These are phyloP conservation scores for Heliconius hewitsoni DNA, from an alignment of 1,140 invertebrate species.

Conservation along the genomic window DNA sequence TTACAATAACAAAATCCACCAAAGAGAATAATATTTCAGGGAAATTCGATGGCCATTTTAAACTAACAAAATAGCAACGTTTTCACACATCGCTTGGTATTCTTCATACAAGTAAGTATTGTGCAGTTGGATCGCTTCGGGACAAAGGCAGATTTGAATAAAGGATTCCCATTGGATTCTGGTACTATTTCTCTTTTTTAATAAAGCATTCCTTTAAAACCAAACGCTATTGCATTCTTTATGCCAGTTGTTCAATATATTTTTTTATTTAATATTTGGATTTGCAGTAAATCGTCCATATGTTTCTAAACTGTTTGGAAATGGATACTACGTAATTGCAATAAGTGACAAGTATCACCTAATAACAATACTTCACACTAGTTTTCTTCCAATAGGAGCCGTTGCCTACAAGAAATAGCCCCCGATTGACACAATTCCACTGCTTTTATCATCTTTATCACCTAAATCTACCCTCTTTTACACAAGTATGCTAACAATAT, in stretches of 20 bases:
- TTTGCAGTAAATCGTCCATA: not conserved
- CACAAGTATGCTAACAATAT: fast-evolving
- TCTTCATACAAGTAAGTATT: slow-evolving; percentile 20
- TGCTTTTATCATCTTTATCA: too few species aligned
- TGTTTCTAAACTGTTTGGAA: too few species aligned
- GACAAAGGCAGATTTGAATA: slow-evolving; percentile 21
- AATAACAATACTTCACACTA: too few species aligned
- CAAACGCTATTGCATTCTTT: slow-evolving; percentile 18
- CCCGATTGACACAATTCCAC: too few species aligned
- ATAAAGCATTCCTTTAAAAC: slow-evolving; percentile 20
- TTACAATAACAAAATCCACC: not conserved
- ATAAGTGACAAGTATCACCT: not conserved
- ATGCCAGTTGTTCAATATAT: not conserved
- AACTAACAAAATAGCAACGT: slow-evolving; percentile 15
- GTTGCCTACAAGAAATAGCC: too few species aligned
- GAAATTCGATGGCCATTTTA: not conserved
- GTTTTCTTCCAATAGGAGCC: too few species aligned
- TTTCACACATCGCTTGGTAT: slow-evolving; percentile 13
- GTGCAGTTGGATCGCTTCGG: slow-evolving; percentile 13
- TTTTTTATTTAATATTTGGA: not conserved
- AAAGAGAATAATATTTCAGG: not conserved
- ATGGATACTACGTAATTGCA: too few species aligned
- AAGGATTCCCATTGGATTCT: slow-evolving; percentile 20
- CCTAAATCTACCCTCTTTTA: not conserved
- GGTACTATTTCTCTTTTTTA: slow-evolving; percentile 20